A percentile compares a stretch with the other conserved stretches of the same genome.
Evolutionary conservation across 2,797 vertebrate species (phyloP).

Genomic region (Caiman crocodilus): DNA sequence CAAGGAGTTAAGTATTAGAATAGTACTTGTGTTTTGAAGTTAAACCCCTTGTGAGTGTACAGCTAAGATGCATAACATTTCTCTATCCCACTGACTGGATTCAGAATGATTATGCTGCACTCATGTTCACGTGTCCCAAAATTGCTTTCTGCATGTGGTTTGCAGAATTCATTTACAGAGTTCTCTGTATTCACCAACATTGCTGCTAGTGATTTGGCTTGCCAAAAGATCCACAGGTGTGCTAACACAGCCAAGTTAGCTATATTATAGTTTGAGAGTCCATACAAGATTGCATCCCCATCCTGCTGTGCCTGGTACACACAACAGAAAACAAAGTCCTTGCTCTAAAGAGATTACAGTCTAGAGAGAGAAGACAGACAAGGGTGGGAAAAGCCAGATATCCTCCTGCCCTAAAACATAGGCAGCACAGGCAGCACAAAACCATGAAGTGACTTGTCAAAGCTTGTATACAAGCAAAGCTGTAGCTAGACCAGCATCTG

Average conservation of each 20-base stretch:
- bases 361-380: not conserved
- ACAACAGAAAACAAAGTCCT: not conserved
- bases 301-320: not conserved
- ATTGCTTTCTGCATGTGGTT: not conserved
- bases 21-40: not conserved
- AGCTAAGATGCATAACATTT: not conserved
- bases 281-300: not conserved
- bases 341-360: not conserved
- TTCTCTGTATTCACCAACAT: not conserved
- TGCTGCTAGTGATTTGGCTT: slow-evolving; percentile 40
- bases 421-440: not conserved
- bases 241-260: slow-evolving; percentile 27
- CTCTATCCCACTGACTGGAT: not conserved
- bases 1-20: not conserved
- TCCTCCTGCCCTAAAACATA: not conserved
- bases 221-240: slow-evolving; percentile 18
- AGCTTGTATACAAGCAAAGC: no score
- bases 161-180: not conserved
- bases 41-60: no score
- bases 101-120: not conserved
- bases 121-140: not conserved
- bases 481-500: no score
- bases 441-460: no score
- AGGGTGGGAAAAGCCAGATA: not conserved
- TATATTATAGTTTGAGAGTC: not conserved